These are phyloP conservation scores for Pemphigus obesinymphae DNA, from an alignment of 1,140 invertebrate species.

Conservation along the genomic window DNA sequence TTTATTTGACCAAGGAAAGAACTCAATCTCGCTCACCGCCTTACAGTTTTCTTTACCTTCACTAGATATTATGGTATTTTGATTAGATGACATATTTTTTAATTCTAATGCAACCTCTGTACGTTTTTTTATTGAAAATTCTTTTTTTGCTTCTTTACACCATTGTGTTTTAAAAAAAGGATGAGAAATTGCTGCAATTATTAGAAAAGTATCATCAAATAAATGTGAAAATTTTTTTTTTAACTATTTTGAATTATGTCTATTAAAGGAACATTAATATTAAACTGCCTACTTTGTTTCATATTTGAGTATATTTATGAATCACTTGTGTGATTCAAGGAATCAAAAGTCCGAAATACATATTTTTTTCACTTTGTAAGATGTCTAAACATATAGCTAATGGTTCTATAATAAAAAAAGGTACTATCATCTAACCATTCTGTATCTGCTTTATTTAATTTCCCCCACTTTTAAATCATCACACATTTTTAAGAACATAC, in stretches of 20 bases:
- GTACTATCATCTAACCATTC: not conserved
- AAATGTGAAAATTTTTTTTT: not conserved
- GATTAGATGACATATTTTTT: no score
- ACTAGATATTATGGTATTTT: not conserved
- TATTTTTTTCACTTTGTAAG: not conserved
- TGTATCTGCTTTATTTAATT: no score
- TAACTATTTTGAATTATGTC: not conserved
- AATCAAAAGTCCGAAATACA: not conserved
- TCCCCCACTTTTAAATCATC: no score
- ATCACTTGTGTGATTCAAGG: not conserved
- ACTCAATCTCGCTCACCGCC: not conserved
- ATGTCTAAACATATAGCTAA: not conserved
- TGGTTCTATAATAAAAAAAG: not conserved
- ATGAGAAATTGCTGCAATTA: not conserved
- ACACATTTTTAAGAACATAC: no score
- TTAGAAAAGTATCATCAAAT: not conserved
- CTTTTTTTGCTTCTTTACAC: not conserved
- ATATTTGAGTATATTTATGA: not conserved
- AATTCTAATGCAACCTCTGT: not conserved
- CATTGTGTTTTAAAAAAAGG: not conserved
- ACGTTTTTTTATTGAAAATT: not conserved
- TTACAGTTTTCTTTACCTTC: not conserved
- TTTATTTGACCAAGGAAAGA: no score
- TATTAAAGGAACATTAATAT: not conserved
- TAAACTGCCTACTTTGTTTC: not conserved